Evolutionary conservation across 2,888 invertebrate genomes (phyloP).

Genomic region (Caenorhabditis doughertyi): DNA sequence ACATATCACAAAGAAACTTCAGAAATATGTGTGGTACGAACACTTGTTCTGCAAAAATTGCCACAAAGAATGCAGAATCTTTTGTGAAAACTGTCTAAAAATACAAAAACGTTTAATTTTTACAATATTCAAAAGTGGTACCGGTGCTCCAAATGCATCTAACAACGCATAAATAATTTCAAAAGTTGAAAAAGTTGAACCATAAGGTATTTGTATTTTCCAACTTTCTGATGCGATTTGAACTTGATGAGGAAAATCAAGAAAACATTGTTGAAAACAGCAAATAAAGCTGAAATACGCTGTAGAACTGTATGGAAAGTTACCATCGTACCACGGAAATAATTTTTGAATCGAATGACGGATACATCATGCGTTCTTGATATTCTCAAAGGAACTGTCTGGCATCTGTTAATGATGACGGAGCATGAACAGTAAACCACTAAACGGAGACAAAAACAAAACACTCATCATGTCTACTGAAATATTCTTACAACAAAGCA

Average conservation of each 20-base stretch:
- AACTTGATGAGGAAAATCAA: constrained; percentile 12
- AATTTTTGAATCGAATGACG: too few species aligned
- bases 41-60: constrained; percentile 9
- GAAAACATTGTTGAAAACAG: constrained; percentile 17
- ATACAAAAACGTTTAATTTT: too few species aligned
- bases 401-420: too few species aligned
- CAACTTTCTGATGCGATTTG: constrained; percentile 35
- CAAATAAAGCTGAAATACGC: constrained; percentile 11
- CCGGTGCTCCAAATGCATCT: constrained; percentile 13
- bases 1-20: neutral
- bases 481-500: too few species aligned
- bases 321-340: too few species aligned
- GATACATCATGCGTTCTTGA: too few species aligned
- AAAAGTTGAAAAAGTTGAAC: constrained; percentile 27
- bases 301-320: constrained; percentile 12
- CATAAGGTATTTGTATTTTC: constrained; percentile 30
- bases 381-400: too few species aligned
- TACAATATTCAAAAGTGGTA: neutral
- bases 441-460: too few species aligned
- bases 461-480: too few species aligned
- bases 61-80: constrained; percentile 7
- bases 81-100: constrained; percentile 28
- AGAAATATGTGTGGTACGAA: neutral
- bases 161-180: constrained; percentile 8
- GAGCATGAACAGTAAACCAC: too few species aligned